Percentiles rank a stretch among this genome's conserved stretches.
phyloP scores from a whole-genome alignment of 2,888 invertebrate genomes.

The Melanchra persicariae region DNA sequence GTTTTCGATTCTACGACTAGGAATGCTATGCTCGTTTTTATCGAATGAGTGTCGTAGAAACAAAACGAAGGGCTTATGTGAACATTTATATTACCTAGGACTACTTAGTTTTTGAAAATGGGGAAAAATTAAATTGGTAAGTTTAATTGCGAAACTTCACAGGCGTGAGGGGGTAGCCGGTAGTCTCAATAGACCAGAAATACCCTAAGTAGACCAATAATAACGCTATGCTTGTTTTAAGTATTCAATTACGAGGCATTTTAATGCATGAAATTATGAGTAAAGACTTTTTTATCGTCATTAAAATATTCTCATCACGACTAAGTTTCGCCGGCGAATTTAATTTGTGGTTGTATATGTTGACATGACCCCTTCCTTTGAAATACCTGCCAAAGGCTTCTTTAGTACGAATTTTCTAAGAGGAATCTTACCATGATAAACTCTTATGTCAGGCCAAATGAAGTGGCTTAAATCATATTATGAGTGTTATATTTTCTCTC shows the following conservation, averaged over 20 bases:
- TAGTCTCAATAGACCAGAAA: no score
- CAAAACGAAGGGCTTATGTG: not conserved
- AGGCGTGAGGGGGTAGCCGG: no score
- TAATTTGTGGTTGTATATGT: not conserved
- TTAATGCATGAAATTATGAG: no score
- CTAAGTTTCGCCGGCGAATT: not conserved
- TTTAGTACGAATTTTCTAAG: not conserved
- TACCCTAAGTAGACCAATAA: no score
- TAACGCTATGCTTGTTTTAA: no score
- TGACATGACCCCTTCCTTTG: not conserved
- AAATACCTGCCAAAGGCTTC: not conserved
- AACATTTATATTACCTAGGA: not conserved
- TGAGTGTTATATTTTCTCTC: slow-evolving; percentile 3
- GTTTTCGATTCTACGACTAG: slow-evolving; percentile 8
- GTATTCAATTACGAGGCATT: no score
- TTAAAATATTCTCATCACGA: not conserved
- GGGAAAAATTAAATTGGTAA: no score
- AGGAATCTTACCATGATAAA: not conserved
- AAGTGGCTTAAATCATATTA: not conserved
- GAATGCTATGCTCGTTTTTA: not conserved
- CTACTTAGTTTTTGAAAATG: no score
- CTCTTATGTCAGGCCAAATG: not conserved
- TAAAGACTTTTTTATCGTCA: no score
- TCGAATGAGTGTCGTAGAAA: not conserved
- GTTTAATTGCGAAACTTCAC: no score